Conservation (phyloP, 2,888 invertebrate species). For the Heliconius charithonia region DNA sequence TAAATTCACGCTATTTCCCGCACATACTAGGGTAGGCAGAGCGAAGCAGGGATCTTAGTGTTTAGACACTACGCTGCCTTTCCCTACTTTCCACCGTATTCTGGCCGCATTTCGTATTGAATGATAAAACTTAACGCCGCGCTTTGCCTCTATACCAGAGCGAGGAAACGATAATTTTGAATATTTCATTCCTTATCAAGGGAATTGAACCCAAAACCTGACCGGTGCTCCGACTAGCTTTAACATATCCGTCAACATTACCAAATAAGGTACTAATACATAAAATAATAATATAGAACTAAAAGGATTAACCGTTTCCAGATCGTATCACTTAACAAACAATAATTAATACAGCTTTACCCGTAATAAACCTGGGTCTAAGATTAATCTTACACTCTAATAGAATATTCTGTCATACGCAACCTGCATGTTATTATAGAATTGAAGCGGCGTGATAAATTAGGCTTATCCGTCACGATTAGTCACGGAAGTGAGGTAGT, state of each 20-base stretch:
- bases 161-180: too few relatives aligned
- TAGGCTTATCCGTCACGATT: conserved; percentile 81
- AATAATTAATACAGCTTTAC: conserved; percentile 75
- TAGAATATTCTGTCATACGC: conserved; percentile 82
- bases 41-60: too few relatives aligned
- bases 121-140: too few relatives aligned
- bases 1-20: too few relatives aligned
- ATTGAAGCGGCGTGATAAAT: conserved; percentile 81
- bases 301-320: conserved; percentile 55
- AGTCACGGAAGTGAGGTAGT: conserved; percentile 70
- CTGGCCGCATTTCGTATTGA: too few relatives aligned
- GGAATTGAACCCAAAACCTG: too few relatives aligned
- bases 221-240: too few relatives aligned
- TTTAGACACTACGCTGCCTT: too few relatives aligned
- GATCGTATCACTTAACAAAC: conserved; percentile 72
- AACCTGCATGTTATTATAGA: conserved; percentile 78
- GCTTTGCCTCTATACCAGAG: too few relatives aligned
- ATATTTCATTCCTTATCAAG: too few relatives aligned
- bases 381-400: conserved; percentile 72
- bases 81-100: too few relatives aligned
- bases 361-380: conserved; percentile 71
- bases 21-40: too few relatives aligned
- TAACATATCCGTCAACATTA: background rate
- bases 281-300: conserved; percentile 43
- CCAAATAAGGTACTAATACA: conserved; percentile 21